phyloP scores from a whole-genome alignment of 2,888 invertebrate genomes.

The Drosophila longiperda region DNA sequence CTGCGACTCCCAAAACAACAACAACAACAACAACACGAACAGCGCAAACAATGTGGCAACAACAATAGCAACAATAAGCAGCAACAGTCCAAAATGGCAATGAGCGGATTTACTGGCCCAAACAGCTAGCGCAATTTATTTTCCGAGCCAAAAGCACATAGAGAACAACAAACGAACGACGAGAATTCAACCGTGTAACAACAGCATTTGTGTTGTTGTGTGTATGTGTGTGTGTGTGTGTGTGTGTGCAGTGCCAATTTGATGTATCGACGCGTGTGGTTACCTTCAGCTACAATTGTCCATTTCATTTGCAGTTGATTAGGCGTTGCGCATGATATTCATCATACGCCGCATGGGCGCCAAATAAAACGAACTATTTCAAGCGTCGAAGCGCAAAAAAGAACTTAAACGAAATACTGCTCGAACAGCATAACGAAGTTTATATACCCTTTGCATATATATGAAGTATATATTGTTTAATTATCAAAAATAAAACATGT shows the following conservation, averaged over 20 bases:
- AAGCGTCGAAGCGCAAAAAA: conserved; percentile 14
- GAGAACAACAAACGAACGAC: conserved; percentile 55
- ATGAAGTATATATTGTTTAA: not conserved
- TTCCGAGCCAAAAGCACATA: conserved; percentile 65
- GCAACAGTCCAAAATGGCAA: conserved; percentile 61
- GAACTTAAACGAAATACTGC: conserved; percentile 2
- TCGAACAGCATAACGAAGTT: not conserved
- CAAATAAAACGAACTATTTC: conserved; percentile 27
- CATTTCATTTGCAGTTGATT: conserved; percentile 81
- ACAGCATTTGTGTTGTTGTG: conserved; percentile 15
- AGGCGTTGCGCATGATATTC: conserved; percentile 69
- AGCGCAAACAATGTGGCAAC: conserved; percentile 52
- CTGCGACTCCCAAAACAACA: conserved; percentile 45
- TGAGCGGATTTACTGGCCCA: conserved; percentile 75
- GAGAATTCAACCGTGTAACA: conserved; percentile 34
- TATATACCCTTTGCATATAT: not conserved
- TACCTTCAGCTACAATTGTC: conserved; percentile 71
- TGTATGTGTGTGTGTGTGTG: conserved; percentile 15
- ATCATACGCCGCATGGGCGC: conserved; percentile 68
- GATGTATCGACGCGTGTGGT: conserved; percentile 76
- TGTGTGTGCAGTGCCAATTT: conserved; percentile 67
- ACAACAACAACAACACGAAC: conserved; percentile 24
- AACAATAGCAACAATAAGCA: conserved; percentile 22
- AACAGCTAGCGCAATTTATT: conserved; percentile 72
- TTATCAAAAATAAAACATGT: not conserved